phyloP scores from a whole-genome alignment of 2,113 vertebrate species.

The Typhlomys cinereus region DNA sequence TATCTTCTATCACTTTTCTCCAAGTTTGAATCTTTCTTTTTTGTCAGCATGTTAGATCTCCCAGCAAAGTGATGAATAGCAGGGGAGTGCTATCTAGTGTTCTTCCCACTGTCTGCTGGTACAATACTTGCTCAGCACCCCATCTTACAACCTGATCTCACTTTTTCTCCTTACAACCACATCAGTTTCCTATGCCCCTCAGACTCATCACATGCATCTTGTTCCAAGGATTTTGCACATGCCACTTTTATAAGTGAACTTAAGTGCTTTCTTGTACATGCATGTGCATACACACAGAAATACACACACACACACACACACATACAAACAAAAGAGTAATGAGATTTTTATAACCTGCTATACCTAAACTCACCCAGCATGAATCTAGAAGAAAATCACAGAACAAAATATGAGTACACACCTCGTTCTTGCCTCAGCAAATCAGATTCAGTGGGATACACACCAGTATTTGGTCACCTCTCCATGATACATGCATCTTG shows the following conservation, averaged over 20 bases:
- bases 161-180: background rate
- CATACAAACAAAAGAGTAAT: background rate
- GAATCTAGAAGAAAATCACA: background rate
- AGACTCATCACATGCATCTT: rapidly evolving
- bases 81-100: background rate
- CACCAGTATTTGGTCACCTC: background rate
- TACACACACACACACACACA: too few relatives aligned
- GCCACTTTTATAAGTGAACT: background rate
- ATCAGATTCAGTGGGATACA: background rate
- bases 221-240: background rate
- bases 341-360: background rate
- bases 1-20: background rate
- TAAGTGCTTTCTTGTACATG: background rate
- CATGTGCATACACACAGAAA: too few relatives aligned
- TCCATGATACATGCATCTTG: rapidly evolving
- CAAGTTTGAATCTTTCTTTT: background rate
- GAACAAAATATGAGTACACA: background rate
- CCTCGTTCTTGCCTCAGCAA: background rate
- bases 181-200: too few relatives aligned
- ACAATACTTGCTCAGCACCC: background rate
- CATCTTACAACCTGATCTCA: background rate
- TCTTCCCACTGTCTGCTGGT: background rate
- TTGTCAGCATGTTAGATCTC: background rate
- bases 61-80: background rate
- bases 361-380: background rate